A percentile compares a stretch with the other conserved stretches of the same genome.
These are phyloP conservation scores for Neoscelio sp. DNA, from an alignment of 2,888 invertebrate genomes.

Conservation along the genomic window DNA sequence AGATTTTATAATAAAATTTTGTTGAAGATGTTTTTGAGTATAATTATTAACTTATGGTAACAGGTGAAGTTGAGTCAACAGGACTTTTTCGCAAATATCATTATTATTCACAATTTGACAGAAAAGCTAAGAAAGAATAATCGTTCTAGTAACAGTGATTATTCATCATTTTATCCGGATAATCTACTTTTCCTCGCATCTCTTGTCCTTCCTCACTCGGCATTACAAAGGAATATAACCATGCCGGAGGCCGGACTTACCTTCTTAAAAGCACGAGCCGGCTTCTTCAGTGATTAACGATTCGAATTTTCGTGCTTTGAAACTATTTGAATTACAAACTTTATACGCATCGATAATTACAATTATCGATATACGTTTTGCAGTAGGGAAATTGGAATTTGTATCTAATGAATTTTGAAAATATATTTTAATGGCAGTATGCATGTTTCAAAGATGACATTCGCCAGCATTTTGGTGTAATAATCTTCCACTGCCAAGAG, in stretches of 20 bases:
- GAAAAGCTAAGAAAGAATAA: slow-evolving; percentile 23
- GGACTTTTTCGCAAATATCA: background rate
- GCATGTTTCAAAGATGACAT: no score
- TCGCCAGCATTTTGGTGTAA: no score
- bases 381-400: no score
- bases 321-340: slow-evolving; percentile 50
- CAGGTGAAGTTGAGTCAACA: background rate
- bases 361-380: no score
- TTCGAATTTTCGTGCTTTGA: slow-evolving; percentile 48
- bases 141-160: slow-evolving; percentile 40
- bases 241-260: slow-evolving; percentile 24
- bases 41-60: no score
- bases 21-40: no score
- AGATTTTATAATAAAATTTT: no score
- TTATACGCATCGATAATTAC: slow-evolving; percentile 28
- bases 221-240: slow-evolving; percentile 35
- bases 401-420: no score
- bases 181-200: slow-evolving; percentile 32
- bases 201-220: slow-evolving; percentile 25
- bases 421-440: no score
- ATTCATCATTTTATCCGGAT: slow-evolving; percentile 54
- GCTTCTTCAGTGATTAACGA: slow-evolving; percentile 51
- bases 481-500: no score
- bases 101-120: slow-evolving; percentile 45
- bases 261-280: slow-evolving; percentile 52